Conservation (phyloP, 2,797 vertebrate species). For the Taeniopygia guttata region DNA sequence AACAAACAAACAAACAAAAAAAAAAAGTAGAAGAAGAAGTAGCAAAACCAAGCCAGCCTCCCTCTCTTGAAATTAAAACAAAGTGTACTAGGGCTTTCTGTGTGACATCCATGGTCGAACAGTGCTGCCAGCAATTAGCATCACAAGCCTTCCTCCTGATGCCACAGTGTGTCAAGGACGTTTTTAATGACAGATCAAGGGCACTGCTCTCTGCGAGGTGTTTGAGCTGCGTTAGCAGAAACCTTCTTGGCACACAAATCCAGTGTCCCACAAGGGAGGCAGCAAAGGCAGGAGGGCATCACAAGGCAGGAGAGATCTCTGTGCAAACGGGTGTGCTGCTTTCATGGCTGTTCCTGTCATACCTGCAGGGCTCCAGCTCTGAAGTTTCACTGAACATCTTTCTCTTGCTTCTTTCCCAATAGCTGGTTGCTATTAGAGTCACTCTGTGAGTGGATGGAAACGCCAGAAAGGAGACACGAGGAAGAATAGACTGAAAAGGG, state of each 20-base stretch:
- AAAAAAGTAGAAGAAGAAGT: too few species aligned
- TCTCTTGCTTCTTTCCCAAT: not conserved
- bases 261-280: not conserved
- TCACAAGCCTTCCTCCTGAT: not conserved
- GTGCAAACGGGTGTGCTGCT: not conserved
- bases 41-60: not conserved
- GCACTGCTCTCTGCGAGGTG: not conserved
- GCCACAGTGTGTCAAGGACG: slow-evolving; percentile 8
- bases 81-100: not conserved
- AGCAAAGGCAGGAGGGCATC: not conserved
- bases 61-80: not conserved
- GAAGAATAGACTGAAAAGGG: not conserved
- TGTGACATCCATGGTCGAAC: not conserved
- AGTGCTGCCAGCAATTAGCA: slow-evolving; percentile 1
- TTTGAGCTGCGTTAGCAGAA: slow-evolving; percentile 24
- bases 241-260: not conserved
- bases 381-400: not conserved
- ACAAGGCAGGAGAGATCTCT: not conserved
- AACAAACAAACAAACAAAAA: too few species aligned
- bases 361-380: not conserved
- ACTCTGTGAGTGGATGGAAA: not conserved
- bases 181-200: slow-evolving; percentile 56
- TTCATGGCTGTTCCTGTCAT: not conserved
- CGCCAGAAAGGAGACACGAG: not conserved
- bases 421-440: not conserved